Percentiles rank a stretch among this genome's conserved stretches.
These are phyloP conservation scores for Momotus momota DNA, from an alignment of 2,797 vertebrate species.

Conservation along the genomic window DNA sequence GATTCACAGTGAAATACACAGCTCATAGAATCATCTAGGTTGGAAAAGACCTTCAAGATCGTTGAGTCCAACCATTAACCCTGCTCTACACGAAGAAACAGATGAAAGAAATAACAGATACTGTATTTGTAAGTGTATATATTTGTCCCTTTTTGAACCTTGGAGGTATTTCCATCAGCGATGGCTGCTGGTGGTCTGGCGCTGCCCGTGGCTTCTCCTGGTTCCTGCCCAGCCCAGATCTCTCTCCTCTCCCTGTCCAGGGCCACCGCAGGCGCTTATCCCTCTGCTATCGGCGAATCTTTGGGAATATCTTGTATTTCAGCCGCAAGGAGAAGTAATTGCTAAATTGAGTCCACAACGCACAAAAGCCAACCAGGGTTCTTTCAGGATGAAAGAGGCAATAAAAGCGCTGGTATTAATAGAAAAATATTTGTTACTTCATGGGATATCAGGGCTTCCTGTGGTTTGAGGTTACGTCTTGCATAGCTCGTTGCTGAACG, in stretches of 20 bases:
- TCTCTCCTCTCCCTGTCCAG: neutral
- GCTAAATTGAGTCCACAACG: neutral
- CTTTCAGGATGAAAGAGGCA: conserved; percentile 47
- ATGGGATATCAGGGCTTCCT: conserved; percentile 61
- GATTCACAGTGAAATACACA: neutral
- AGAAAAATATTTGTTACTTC: conserved; percentile 71
- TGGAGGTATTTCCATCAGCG: neutral
- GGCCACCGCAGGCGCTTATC: neutral
- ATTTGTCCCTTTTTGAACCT: neutral
- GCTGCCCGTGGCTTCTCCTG: neutral
- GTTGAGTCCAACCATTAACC: neutral
- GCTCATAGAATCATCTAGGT: neutral
- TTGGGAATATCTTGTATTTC: neutral
- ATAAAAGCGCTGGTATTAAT: conserved; percentile 60
- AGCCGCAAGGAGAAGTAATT: neutral
- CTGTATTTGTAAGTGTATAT: rapidly evolving
- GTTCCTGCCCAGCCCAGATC: neutral
- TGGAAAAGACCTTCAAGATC: neutral
- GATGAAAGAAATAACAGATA: neutral
- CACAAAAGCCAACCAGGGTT: neutral
- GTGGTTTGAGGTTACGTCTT: conserved; percentile 51
- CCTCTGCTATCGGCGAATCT: neutral
- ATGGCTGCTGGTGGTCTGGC: neutral
- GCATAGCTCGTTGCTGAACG: conserved; percentile 33
- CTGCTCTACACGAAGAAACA: neutral